phyloP scores from a whole-genome alignment of 2,113 vertebrate species.

The Psilopogon haemacephalus region DNA sequence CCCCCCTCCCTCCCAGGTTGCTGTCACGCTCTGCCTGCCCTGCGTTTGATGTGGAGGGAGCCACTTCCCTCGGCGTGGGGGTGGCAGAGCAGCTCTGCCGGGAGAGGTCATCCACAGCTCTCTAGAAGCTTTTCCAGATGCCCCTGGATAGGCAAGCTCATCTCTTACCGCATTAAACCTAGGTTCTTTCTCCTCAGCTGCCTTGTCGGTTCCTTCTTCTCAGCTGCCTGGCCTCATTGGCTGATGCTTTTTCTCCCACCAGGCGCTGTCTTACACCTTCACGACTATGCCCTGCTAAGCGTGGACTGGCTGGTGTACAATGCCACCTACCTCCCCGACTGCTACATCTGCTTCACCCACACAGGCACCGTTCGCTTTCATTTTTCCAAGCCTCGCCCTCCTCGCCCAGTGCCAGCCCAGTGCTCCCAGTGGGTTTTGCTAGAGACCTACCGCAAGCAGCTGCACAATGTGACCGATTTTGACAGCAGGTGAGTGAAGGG shows the following conservation, averaged over 20 bases:
- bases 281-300: slow-evolving; percentile 80
- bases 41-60: neutral
- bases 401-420: neutral
- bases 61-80: neutral
- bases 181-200: neutral
- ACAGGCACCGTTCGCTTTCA: slow-evolving; percentile 68
- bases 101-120: neutral
- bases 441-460: slow-evolving; percentile 73
- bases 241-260: neutral
- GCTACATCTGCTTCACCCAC: slow-evolving; percentile 83
- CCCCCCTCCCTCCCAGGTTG: neutral
- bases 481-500: slow-evolving; percentile 78
- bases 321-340: slow-evolving; percentile 85
- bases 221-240: neutral
- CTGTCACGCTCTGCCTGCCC: slow-evolving; percentile 20
- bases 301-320: slow-evolving; percentile 88
- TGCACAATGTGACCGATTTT: slow-evolving; percentile 71
- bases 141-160: neutral
- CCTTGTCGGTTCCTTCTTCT: neutral
- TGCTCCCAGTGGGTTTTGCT: slow-evolving; percentile 84
- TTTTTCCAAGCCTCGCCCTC: slow-evolving; percentile 76
- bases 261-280: slow-evolving; percentile 90
- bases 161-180: neutral
- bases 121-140: neutral
- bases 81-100: neutral